Evolutionary conservation across 2,797 vertebrate species (phyloP).

Genomic region (Loris lydekkerianus): DNA sequence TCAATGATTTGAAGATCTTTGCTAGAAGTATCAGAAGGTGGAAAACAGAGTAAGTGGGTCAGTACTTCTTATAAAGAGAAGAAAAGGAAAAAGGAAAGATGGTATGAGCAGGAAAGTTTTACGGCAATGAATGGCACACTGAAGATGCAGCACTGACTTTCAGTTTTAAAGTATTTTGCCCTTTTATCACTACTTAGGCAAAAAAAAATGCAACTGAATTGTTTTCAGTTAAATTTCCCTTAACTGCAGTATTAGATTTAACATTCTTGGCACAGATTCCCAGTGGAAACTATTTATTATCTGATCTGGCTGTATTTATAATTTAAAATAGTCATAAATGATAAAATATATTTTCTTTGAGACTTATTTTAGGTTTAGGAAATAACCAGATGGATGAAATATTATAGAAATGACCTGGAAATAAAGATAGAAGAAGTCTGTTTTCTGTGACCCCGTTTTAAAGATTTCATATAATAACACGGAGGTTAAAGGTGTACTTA

Average conservation of each 20-base stretch:
- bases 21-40: neutral
- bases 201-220: constrained; percentile 82
- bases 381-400: constrained; percentile 59
- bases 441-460: constrained; percentile 63
- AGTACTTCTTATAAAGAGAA: constrained; percentile 6
- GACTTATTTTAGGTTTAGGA: constrained; percentile 77
- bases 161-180: constrained; percentile 80
- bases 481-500: constrained; percentile 44
- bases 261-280: constrained; percentile 87
- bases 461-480: constrained; percentile 53
- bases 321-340: constrained; percentile 81
- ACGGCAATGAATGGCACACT: constrained; percentile 45
- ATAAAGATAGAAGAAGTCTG: constrained; percentile 56
- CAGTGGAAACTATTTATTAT: constrained; percentile 89
- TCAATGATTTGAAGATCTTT: neutral
- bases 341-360: constrained; percentile 78
- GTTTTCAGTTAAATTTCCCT: constrained; percentile 84
- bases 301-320: constrained; percentile 86
- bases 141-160: constrained; percentile 48
- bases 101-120: constrained; percentile 34
- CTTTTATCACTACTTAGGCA: constrained; percentile 85
- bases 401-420: constrained; percentile 65
- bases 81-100: constrained; percentile 43
- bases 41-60: neutral
- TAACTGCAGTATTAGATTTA: constrained; percentile 82